phyloP scores from a whole-genome alignment of 2,113 vertebrate species.

The Phalacrocorax pelagicus region DNA sequence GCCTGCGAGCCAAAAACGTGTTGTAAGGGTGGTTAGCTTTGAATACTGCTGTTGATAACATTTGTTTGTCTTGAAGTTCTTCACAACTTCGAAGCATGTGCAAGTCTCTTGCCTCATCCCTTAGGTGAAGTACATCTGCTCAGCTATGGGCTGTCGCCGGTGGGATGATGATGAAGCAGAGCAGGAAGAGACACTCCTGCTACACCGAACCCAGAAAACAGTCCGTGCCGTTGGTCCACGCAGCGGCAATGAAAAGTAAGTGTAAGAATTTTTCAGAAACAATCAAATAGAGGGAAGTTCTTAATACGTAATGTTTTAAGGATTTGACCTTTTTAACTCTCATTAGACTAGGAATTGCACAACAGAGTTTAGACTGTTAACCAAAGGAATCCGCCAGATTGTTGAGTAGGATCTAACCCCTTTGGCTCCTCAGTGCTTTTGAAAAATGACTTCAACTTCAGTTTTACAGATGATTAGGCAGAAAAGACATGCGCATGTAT shows the following conservation, averaged over 20 bases:
- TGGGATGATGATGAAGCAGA: conserved; percentile 88
- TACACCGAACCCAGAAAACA: conserved; percentile 95
- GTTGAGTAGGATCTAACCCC: not conserved
- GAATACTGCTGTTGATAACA: not conserved
- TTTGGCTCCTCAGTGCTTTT: not conserved
- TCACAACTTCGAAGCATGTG: not conserved
- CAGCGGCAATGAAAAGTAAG: conserved; percentile 93
- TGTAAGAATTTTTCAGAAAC: not conserved
- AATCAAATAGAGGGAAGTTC: accelerated
- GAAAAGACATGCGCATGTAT: not conserved
- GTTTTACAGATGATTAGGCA: not conserved
- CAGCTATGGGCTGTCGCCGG: conserved; percentile 88
- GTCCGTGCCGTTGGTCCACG: conserved; percentile 93
- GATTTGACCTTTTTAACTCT: not conserved
- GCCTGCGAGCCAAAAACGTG: not conserved
- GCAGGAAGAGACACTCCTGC: conserved; percentile 86
- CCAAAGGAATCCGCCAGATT: not conserved
- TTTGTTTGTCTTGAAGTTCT: not conserved
- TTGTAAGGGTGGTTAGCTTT: not conserved
- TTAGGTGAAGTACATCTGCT: conserved; percentile 95
- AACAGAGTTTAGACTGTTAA: not conserved
- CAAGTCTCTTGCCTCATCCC: not conserved
- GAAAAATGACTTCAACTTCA: not conserved
- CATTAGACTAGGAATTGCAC: not conserved
- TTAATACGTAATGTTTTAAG: not conserved